Evolutionary conservation across 1,140 invertebrate species (phyloP).

Genomic region (Phymorhynchus buccinoides): DNA sequence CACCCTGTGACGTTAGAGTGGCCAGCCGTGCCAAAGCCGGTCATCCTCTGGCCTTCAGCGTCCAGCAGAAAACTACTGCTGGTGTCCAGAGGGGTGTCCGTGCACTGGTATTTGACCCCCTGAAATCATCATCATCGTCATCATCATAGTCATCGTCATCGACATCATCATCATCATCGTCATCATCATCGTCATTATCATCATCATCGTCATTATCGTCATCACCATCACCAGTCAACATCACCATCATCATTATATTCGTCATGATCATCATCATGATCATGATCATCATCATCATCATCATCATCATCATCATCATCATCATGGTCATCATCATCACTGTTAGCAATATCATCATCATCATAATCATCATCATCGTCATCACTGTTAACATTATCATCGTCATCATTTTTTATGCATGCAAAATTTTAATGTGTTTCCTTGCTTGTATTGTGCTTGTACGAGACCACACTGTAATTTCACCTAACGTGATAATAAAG

Average conservation of each 20-base stretch:
- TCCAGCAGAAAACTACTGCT: constrained; percentile 38
- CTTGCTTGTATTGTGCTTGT: too few relatives aligned
- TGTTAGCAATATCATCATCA: constrained; percentile 35
- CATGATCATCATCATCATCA: constrained; percentile 32
- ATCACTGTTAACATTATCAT: constrained; percentile 31
- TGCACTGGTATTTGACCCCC: constrained; percentile 58
- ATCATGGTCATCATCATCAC: constrained; percentile 12
- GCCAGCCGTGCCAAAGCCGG: constrained; percentile 52
- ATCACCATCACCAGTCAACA: not conserved
- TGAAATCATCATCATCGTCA: constrained; percentile 36
- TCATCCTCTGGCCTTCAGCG: not conserved
- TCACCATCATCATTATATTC: constrained; percentile 1
- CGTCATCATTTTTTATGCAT: constrained; percentile 46
- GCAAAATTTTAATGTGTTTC: too few relatives aligned
- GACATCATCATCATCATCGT: not conserved
- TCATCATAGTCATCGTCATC: constrained; percentile 46
- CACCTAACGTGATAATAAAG: too few relatives aligned
- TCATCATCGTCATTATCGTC: constrained; percentile 43
- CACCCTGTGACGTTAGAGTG: constrained; percentile 49
- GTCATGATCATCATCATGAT: constrained; percentile 23
- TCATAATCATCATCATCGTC: constrained; percentile 41
- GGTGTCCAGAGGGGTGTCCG: constrained; percentile 45
- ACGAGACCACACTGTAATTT: too few relatives aligned
- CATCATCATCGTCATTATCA: constrained; percentile 47
- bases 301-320: constrained; percentile 32